These are phyloP conservation scores for Falco cherrug DNA, from an alignment of 2,797 vertebrate genomes.

Conservation along the genomic window DNA sequence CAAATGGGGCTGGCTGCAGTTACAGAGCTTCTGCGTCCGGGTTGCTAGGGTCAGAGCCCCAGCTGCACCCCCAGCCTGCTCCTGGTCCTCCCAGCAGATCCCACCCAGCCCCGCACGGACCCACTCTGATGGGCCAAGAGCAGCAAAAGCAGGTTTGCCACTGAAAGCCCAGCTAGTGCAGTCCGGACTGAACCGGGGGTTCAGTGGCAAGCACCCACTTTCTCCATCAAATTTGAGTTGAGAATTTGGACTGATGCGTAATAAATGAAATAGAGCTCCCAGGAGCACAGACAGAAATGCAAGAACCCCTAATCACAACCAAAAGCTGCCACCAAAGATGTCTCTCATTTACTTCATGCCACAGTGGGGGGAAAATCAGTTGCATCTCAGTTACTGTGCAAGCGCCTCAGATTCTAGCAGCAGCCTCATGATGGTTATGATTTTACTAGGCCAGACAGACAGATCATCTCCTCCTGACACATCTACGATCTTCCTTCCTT, in stretches of 20 bases:
- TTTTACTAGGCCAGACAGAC: not conserved
- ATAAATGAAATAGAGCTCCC: not conserved
- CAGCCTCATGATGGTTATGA: accelerated
- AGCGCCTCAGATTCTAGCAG: not conserved
- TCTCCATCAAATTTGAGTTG: not conserved
- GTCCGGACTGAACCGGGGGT: accelerated
- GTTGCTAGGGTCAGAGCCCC: accelerated
- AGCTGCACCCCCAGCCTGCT: not conserved
- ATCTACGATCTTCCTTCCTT: not conserved
- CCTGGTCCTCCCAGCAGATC: not conserved
- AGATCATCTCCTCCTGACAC: not conserved
- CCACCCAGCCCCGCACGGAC: accelerated
- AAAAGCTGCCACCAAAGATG: not conserved
- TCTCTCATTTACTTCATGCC: not conserved
- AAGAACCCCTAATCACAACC: not conserved
- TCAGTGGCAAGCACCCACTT: not conserved
- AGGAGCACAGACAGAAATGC: not conserved
- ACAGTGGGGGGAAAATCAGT: accelerated
- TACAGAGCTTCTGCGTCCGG: accelerated
- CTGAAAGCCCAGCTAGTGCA: not conserved
- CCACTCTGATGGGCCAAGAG: not conserved
- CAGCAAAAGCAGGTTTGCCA: not conserved
- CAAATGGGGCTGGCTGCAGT: not conserved
- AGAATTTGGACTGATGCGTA: accelerated
- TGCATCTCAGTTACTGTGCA: accelerated